Conservation (phyloP, 2,888 invertebrate species). For the Epsilonema sp. region DNA sequence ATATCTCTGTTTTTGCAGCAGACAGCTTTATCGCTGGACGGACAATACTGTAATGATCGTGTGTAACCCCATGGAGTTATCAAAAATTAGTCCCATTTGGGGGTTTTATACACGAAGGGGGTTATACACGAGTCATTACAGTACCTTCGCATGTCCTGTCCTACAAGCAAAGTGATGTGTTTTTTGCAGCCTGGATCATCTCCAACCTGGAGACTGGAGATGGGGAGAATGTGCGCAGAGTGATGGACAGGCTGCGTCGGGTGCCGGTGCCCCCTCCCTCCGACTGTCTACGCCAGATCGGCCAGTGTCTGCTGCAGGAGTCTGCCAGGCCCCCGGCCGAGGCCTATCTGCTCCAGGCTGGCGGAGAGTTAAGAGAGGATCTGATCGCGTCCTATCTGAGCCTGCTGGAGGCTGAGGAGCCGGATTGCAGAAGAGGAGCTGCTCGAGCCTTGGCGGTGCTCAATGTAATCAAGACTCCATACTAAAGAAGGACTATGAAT, state of each 20-base stretch:
- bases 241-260: background rate
- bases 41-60: too few relatives aligned
- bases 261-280: background rate
- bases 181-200: background rate
- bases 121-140: too few relatives aligned
- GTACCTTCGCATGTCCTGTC: too few relatives aligned
- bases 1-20: too few relatives aligned
- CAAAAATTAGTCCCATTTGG: too few relatives aligned
- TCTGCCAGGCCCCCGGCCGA: slow-evolving; percentile 8
- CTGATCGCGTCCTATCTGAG: slow-evolving; percentile 20
- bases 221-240: background rate
- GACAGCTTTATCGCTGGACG: too few relatives aligned
- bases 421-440: slow-evolving; percentile 17
- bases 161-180: too few relatives aligned
- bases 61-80: too few relatives aligned
- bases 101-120: too few relatives aligned
- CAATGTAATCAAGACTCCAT: background rate
- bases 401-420: slow-evolving; percentile 19
- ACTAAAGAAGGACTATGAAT: too few relatives aligned
- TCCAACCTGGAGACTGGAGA: background rate
- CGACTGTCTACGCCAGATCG: background rate
- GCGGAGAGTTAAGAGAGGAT: slow-evolving; percentile 17
- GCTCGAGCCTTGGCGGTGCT: slow-evolving; percentile 20
- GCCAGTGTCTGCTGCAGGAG: background rate
- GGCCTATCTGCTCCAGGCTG: slow-evolving; percentile 15